Evolutionary conservation across 2,113 vertebrate species (phyloP).

Genomic region (Melanocharis versteri): DNA sequence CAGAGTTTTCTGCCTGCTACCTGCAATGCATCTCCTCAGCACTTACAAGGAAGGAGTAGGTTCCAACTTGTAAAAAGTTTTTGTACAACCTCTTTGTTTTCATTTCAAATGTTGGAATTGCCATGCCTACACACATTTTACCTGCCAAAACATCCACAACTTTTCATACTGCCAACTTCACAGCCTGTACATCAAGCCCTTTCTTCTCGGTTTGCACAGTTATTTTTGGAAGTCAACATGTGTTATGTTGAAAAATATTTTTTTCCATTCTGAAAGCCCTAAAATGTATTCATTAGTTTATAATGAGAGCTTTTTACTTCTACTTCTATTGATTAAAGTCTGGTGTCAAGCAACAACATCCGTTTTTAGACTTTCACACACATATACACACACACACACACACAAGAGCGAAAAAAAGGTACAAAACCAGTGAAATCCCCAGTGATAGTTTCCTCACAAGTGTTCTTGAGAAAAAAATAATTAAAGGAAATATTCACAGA

Average conservation of each 20-base stretch:
- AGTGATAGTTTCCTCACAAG: background rate
- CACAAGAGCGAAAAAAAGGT: background rate
- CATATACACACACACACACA: background rate
- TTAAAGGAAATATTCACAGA: background rate
- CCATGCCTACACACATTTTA: background rate
- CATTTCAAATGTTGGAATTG: background rate
- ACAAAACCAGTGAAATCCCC: background rate
- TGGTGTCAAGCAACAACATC: background rate
- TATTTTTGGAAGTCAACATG: background rate
- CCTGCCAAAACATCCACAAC: background rate
- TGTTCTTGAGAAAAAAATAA: background rate
- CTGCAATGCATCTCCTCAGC: background rate
- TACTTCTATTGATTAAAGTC: background rate
- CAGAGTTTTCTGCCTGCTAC: background rate
- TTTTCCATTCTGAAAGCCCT: background rate
- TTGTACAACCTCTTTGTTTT: background rate
- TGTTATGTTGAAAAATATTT: background rate
- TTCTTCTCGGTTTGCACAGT: background rate
- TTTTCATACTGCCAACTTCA: background rate
- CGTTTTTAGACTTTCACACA: background rate
- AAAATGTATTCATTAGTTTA: background rate
- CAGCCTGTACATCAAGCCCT: background rate
- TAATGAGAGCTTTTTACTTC: background rate
- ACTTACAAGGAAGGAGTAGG: background rate
- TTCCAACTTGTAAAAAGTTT: background rate